A percentile compares a stretch with the other conserved stretches of the same genome.
Conservation (phyloP, 2,113 vertebrate genomes). For the Eudyptes chrysolophus region DNA sequence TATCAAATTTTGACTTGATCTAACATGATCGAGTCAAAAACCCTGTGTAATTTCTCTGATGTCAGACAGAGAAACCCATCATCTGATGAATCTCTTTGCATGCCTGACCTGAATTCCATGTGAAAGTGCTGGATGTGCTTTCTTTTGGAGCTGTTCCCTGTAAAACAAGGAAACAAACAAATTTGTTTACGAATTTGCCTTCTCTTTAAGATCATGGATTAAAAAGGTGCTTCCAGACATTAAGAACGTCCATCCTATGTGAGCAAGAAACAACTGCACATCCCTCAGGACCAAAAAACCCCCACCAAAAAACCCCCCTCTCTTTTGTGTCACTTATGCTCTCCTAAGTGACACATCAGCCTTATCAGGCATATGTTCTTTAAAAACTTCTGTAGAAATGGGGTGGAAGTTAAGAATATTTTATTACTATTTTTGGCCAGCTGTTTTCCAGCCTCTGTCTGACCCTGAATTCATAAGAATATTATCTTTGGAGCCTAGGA, state of each 20-base stretch:
- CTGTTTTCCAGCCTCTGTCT: neutral
- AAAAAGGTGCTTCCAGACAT: neutral
- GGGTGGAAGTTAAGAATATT: neutral
- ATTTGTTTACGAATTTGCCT: neutral
- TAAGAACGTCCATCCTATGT: neutral
- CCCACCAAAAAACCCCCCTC: accelerated
- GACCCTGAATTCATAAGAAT: slow-evolving; percentile 22
- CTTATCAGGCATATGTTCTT: neutral
- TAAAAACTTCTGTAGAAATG: neutral
- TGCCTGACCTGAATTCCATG: neutral
- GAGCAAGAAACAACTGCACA: neutral
- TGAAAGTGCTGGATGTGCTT: neutral
- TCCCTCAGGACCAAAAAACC: accelerated
- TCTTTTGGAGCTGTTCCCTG: neutral
- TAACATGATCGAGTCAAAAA: neutral
- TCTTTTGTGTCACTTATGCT: neutral
- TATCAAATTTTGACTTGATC: neutral
- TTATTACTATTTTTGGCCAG: neutral
- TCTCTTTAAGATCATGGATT: neutral
- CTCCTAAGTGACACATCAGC: neutral
- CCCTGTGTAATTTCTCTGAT: neutral
- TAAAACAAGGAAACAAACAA: neutral
- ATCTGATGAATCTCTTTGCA: neutral
- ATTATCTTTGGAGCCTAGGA: neutral
- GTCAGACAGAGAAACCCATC: neutral